Evolutionary conservation across 2,888 invertebrate genomes (phyloP), one percentile per base, ranked within the genome.

Genomic region (Synergus itoensis): DNA sequence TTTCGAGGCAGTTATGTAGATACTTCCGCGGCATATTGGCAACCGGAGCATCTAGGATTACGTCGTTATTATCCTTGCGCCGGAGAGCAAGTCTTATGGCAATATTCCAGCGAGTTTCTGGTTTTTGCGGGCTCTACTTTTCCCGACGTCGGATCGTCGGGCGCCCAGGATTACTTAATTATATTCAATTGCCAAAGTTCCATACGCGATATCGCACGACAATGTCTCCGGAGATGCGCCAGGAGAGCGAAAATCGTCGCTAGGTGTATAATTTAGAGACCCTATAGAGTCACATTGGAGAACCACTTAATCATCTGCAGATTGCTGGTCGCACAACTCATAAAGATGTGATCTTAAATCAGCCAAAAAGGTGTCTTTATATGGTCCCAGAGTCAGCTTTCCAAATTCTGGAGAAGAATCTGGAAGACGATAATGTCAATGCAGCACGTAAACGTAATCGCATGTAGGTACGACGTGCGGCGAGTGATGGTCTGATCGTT

Each of bases 111-210:
- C 80, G 79, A 81, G 80, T 76, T 65, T 69, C 84, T 79, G 81
- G 80, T 86, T 88, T 88, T 87, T 86, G 28, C 16, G 4, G 16
- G 9, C 28, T 28, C 4, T 73, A 53, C 73, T 80, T 82, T 73
- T 83, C 82, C 80, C 84, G 84, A 83, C 82, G 81, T 82, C 82
- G 77, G 84, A 82, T 80, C 84, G 83, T 84, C 86, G 85, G 85
- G 83, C 86, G 86, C 83, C 84, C 82, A 79, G 77, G 76, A 89
- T 90, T 88, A 87, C 89, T 90, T 90, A 90, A 91, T 92, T 90
- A 90, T 89, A 91, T 91, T 91, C 91, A 90, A 91, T 91, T 89
- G 91, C 88, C 88, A 90, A 92, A 92, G 90, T 92, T 92, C 81
- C 80, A 78, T 75, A 77, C 53, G 21, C 81, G 80, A 81, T 82